Evolutionary conservation across 2,113 vertebrate species (phyloP).

Genomic region (Sturnus vulgaris): DNA sequence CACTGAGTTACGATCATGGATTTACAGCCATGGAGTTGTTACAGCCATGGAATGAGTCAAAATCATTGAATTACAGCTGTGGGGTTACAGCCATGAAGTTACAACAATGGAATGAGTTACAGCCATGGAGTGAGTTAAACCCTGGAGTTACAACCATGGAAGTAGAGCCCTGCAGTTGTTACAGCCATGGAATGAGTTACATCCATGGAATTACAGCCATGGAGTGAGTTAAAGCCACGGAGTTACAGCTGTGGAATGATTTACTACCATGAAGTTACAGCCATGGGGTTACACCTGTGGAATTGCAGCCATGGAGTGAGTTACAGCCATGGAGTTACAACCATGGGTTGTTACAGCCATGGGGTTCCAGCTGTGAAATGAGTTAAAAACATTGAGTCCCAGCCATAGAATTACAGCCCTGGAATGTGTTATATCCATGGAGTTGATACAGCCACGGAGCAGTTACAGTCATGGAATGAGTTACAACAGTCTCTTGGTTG

Average conservation of each 20-base stretch:
- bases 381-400: too few species aligned
- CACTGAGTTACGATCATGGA: not conserved
- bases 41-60: not conserved
- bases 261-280: too few species aligned
- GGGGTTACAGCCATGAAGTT: not conserved
- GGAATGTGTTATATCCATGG: too few species aligned
- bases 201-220: not conserved
- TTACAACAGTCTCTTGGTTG: not conserved
- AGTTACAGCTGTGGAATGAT: not conserved
- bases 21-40: accelerated
- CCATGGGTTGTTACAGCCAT: not conserved
- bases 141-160: not conserved
- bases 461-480: not conserved
- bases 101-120: accelerated
- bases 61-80: accelerated
- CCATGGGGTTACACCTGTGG: too few species aligned
- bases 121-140: accelerated
- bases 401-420: too few species aligned
- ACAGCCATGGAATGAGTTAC: not conserved
- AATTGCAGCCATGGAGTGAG: not conserved
- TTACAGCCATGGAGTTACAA: not conserved
- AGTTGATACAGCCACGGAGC: too few species aligned
- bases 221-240: not conserved
- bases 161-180: not conserved
- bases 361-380: too few species aligned